Base-by-base conservation (phyloP, 2,888 invertebrate genomes). In the Euzetes globulus region DNA sequence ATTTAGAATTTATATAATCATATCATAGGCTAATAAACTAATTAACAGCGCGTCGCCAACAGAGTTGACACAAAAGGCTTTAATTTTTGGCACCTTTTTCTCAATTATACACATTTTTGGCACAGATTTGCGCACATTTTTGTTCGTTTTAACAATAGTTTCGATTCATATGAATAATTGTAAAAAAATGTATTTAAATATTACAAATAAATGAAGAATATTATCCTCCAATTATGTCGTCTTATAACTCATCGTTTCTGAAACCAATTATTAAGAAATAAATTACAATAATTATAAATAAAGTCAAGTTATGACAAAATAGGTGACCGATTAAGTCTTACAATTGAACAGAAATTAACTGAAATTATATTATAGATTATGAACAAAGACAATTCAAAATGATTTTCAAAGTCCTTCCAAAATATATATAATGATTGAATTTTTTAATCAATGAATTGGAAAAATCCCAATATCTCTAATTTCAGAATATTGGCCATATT, bases 101-200 rank as follows among this genome's bases (percentile, higher is more conserved):
- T 70, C 22, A 45, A 45, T 70, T 70, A 70, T 45, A 70, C 22
- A 33, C 17, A 47, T 45, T 37, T 41, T 70, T 70, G 70, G 70
- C 70, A 70, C 70, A 70, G 45, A 27, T 37, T 70, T 70, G 70
- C 70, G 70, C 70, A 47, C 70, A 70, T 70, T 47, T 70, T 70
- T 47, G 63, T 70, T 25, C 47, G 22, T 22, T 70, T 70, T 70
- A 47, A 70, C 41, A 70, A 70, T 47, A 41, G 22, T 70, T 68
- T 41, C 37, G 22, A 70, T 70, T 33, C 27, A 1, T 45, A 13
- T 22, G 25, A 45, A 70, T n/a, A 70, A 22, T 47, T 17, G 6
- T 25, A 37, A 37, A 45, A 70, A 70, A 70, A 70, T 70, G 70
- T 70, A 25, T 70, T 70, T 22, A 47, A 70, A 70, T 70, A 3